These are phyloP conservation scores for Melolontha melolontha DNA, from an alignment of 2,888 invertebrate genomes.

Conservation along the genomic window DNA sequence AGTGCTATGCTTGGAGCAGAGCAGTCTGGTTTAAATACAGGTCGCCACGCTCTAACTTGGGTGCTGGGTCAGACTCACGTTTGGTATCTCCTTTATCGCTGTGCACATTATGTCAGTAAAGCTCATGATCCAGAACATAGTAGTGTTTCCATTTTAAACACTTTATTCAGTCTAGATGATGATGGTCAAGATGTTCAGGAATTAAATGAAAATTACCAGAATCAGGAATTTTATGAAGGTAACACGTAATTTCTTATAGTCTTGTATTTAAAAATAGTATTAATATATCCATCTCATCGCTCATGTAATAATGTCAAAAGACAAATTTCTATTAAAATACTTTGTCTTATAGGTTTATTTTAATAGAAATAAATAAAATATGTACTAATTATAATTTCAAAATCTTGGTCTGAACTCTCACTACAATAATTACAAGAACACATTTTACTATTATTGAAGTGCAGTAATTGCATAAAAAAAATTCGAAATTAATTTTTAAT, in stretches of 20 bases:
- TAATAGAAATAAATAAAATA: too few species aligned
- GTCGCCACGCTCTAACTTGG: conserved; percentile 68
- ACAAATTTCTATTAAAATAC: too few species aligned
- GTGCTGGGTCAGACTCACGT: conserved; percentile 73
- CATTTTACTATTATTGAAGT: too few species aligned
- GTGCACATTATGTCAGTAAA: conserved; percentile 69
- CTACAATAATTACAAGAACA: too few species aligned
- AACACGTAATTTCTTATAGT: background rate
- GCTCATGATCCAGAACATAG: conserved; percentile 56
- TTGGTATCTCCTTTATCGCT: conserved; percentile 73
- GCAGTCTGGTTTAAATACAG: conserved; percentile 57
- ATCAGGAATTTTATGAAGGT: conserved; percentile 38
- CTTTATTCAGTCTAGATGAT: conserved; percentile 71
- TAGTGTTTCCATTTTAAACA: conserved; percentile 74
- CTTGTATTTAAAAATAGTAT: too few species aligned
- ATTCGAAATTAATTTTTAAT: too few species aligned
- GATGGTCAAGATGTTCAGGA: conserved; percentile 55
- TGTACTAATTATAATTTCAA: too few species aligned
- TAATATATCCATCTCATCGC: too few species aligned
- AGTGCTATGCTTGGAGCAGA: conserved; percentile 59
- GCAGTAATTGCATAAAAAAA: too few species aligned
- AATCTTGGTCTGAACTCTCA: too few species aligned
- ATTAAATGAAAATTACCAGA: conserved; percentile 44
- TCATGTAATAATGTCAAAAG: too few species aligned
- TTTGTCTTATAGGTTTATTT: too few species aligned